These are phyloP conservation scores for Chloroceryle amazona DNA, from an alignment of 2,797 vertebrate species.

Conservation along the genomic window DNA sequence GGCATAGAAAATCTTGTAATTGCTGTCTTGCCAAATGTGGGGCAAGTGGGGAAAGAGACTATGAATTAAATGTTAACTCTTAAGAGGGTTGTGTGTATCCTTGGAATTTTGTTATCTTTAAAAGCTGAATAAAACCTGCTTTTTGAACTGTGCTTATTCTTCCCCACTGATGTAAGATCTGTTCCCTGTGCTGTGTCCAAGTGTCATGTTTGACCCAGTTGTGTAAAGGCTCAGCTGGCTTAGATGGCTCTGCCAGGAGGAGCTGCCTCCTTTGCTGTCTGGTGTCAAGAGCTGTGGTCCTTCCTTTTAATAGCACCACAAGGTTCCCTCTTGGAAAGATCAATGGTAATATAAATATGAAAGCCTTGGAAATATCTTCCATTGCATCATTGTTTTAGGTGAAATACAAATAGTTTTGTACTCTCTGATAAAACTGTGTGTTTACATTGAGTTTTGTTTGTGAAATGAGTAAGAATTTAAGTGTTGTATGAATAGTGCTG, in stretches of 20 bases:
- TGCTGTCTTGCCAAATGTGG: background rate
- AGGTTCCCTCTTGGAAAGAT: background rate
- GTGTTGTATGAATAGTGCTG: fast-evolving
- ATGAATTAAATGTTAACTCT: background rate
- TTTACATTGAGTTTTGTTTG: background rate
- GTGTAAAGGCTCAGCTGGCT: background rate
- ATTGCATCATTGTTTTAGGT: background rate
- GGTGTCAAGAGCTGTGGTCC: fast-evolving
- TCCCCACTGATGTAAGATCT: background rate
- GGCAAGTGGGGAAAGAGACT: background rate
- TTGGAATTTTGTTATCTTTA: background rate
- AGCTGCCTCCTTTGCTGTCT: fast-evolving
- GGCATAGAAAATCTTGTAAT: background rate
- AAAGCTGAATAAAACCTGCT: background rate
- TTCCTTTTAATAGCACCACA: background rate
- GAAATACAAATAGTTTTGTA: background rate
- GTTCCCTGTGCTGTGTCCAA: background rate
- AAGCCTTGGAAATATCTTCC: background rate
- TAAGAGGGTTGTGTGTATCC: background rate
- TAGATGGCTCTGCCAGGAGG: background rate
- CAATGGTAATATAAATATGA: fast-evolving
- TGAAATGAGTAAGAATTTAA: background rate
- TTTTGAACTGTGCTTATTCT: background rate
- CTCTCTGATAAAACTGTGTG: background rate
- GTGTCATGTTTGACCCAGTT: background rate